Percentiles rank a stretch among this genome's conserved stretches.
These are phyloP conservation scores for Ellobium chinense DNA, from an alignment of 2,888 invertebrate genomes.

Conservation along the genomic window DNA sequence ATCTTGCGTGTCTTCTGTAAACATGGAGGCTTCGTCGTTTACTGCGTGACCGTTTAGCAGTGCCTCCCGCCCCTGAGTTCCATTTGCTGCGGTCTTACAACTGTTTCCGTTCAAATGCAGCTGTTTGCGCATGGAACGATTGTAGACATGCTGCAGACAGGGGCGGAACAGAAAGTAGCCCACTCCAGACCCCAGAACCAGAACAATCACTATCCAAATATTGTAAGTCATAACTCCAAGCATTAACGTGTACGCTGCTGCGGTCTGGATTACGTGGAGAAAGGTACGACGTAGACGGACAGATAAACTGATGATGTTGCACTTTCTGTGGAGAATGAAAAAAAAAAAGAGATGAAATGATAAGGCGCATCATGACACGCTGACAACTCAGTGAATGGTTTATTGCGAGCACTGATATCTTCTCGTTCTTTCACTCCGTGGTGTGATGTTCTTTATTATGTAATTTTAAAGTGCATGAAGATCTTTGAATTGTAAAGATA, in stretches of 20 bases:
- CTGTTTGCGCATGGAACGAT: too few species aligned
- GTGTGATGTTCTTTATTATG: neutral
- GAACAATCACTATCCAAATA: neutral
- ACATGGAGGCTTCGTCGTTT: too few species aligned
- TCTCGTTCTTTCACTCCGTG: neutral
- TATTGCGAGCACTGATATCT: too few species aligned
- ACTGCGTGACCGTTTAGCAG: too few species aligned
- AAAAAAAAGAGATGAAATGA: slow-evolving; percentile 5
- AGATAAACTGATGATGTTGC: neutral
- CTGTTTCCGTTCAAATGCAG: too few species aligned
- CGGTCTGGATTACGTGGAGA: neutral
- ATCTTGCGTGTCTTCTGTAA: too few species aligned
- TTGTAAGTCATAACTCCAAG: slow-evolving; percentile 29
- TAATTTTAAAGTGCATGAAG: neutral
- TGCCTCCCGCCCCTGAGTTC: too few species aligned
- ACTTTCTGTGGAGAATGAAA: too few species aligned
- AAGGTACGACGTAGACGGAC: neutral
- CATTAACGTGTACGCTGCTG: neutral
- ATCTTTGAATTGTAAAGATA: neutral
- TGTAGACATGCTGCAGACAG: neutral
- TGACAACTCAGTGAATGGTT: neutral
- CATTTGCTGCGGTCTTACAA: too few species aligned
- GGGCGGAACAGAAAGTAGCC: neutral
- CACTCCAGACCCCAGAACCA: neutral
- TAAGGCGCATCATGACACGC: neutral